Percentiles rank a stretch among this genome's conserved stretches.
These are phyloP conservation scores for Lineus longissimus DNA, from an alignment of 1,140 invertebrate species.

Conservation along the genomic window DNA sequence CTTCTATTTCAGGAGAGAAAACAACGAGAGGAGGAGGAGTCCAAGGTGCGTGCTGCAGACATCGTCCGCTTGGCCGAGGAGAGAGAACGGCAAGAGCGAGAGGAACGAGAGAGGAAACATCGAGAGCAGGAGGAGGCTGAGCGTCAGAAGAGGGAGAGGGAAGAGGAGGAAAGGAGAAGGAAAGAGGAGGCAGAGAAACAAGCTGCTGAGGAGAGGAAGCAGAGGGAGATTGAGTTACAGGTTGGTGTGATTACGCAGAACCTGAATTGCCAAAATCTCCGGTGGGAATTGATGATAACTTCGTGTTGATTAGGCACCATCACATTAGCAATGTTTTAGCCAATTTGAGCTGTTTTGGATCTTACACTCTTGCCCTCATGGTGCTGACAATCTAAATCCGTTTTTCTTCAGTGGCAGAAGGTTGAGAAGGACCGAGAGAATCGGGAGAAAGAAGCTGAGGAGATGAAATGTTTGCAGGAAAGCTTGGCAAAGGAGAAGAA, in stretches of 20 bases:
- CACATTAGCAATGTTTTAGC: no score
- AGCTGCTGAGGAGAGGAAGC: conserved; percentile 3
- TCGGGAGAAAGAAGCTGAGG: not conserved
- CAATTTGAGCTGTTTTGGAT: no score
- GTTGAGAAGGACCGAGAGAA: not conserved
- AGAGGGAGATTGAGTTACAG: conserved; percentile 8
- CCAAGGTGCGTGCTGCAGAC: not conserved
- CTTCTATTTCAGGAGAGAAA: not conserved
- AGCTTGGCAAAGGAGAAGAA: not conserved
- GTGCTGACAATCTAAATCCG: no score
- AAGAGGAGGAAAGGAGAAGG: conserved; percentile 16
- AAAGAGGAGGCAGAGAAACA: conserved; percentile 8
- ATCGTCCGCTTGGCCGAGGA: not conserved
- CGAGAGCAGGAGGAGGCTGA: conserved; percentile 25
- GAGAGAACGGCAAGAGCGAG: not conserved
- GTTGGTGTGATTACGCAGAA: not conserved
- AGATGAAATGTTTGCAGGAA: not conserved
- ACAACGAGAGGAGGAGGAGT: conserved; percentile 16
- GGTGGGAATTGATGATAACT: no score
- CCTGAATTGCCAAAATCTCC: no score
- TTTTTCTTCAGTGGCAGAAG: not conserved
- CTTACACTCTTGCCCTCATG: no score
- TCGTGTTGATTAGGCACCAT: no score
- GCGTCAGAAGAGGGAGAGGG: conserved; percentile 23
- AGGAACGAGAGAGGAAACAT: conserved; percentile 19